Conservation (phyloP, 2,888 invertebrate species). For the Dasysyrphus tricinctus region DNA sequence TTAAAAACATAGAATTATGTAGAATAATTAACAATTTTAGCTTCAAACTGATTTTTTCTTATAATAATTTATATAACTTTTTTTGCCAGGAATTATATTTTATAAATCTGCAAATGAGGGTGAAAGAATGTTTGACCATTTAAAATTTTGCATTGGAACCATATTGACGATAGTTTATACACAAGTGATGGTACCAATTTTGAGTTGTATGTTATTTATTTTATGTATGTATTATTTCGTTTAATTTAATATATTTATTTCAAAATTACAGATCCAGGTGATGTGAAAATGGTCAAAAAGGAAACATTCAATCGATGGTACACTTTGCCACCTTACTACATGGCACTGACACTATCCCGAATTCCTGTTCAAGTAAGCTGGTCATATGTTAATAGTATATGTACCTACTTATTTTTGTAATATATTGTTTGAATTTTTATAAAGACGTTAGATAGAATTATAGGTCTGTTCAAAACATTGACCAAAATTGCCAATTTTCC, state of each 20-base stretch:
- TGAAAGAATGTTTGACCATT: conserved; percentile 87
- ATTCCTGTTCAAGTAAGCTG: conserved; percentile 85
- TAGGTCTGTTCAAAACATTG: too few species aligned
- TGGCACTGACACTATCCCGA: conserved; percentile 87
- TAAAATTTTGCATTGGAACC: conserved; percentile 88
- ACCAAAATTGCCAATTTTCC: too few species aligned
- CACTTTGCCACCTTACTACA: conserved; percentile 86
- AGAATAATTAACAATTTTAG: too few species aligned
- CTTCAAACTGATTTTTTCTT: too few species aligned
- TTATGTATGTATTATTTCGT: not conserved
- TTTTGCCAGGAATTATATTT: conserved; percentile 85
- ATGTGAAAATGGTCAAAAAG: conserved; percentile 88
- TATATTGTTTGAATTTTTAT: too few species aligned
- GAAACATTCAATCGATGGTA: conserved; percentile 90
- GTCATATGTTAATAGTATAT: too few species aligned
- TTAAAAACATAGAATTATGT: too few species aligned
- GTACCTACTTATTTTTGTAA: too few species aligned
- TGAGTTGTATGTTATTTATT: conserved; percentile 86
- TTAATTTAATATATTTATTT: not conserved
- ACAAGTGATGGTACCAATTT: conserved; percentile 88
- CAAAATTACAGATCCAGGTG: conserved; percentile 86
- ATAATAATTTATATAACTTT: too few species aligned
- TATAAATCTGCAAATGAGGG: conserved; percentile 87
- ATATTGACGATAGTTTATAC: conserved; percentile 88
- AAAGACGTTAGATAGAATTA: too few species aligned